phyloP scores from a whole-genome alignment of 1,140 invertebrate genomes.

The Rhopalosiphum padi region DNA sequence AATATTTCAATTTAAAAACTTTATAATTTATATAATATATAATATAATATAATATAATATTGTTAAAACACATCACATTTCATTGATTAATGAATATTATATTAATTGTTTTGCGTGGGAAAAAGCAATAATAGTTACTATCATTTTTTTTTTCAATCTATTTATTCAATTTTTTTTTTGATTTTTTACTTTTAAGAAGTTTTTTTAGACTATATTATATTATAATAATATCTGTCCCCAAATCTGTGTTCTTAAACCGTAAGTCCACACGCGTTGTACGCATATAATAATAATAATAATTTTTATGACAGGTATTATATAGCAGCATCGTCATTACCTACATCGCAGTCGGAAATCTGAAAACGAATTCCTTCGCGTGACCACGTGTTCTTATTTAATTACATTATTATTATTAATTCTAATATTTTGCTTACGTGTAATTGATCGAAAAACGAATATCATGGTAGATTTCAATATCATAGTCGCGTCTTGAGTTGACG shows the following conservation, averaged over 20 bases:
- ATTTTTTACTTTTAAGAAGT: neutral
- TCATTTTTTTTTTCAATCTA: neutral
- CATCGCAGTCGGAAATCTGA: neutral
- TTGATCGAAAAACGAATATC: neutral
- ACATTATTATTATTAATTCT: neutral
- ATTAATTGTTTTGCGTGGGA: neutral
- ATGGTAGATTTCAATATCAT: neutral
- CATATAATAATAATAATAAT: neutral
- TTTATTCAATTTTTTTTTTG: neutral
- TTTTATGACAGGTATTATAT: neutral
- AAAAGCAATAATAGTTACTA: neutral
- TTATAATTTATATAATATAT: neutral
- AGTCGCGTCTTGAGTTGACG: neutral
- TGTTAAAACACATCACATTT: neutral
- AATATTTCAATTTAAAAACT: neutral
- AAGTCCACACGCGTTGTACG: neutral
- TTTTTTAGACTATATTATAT: neutral
- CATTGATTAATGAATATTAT: neutral
- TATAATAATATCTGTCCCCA: neutral
- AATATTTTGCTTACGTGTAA: neutral
- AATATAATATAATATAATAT: neutral
- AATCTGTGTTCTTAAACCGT: constrained; percentile 37
- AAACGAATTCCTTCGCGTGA: neutral
- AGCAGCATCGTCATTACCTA: neutral
- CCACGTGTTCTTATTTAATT: neutral